These are phyloP conservation scores for Astyanax mexicanus DNA, from an alignment of 2,797 vertebrate genomes.

Conservation along the genomic window DNA sequence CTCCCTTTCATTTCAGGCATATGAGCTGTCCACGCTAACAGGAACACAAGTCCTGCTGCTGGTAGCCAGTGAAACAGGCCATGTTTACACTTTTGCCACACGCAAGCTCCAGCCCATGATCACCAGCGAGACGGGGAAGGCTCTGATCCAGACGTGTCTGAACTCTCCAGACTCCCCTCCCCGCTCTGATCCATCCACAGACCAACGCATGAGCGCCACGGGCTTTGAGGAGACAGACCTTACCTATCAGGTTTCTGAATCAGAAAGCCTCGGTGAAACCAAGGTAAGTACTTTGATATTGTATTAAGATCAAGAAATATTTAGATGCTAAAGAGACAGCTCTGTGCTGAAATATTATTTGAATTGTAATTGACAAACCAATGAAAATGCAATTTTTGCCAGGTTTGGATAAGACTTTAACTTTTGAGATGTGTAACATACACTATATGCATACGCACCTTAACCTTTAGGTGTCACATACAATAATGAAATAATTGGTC, in stretches of 20 bases:
- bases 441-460: no score
- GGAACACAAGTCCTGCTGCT: constrained; percentile 96
- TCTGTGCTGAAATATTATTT: neutral
- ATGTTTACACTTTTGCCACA: constrained; percentile 97
- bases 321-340: no score
- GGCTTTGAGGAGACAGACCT: constrained; percentile 98
- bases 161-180: constrained; percentile 98
- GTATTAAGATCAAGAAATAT: neutral
- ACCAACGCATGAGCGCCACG: constrained; percentile 98
- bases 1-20: constrained; percentile 81
- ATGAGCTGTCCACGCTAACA: constrained; percentile 96
- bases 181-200: constrained; percentile 92
- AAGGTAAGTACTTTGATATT: constrained; percentile 81
- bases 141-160: constrained; percentile 97
- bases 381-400: no score
- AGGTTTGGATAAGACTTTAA: no score
- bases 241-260: constrained; percentile 98
- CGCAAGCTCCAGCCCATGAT: constrained; percentile 99
- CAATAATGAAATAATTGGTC: no score
- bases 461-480: no score
- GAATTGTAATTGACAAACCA: no score
- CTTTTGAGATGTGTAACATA: no score
- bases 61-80: constrained; percentile 97
- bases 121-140: constrained; percentile 98
- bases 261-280: constrained; percentile 95